Evolutionary conservation across 1,140 invertebrate genomes (phyloP).

Genomic region (Himalopsyche phryganea): DNA sequence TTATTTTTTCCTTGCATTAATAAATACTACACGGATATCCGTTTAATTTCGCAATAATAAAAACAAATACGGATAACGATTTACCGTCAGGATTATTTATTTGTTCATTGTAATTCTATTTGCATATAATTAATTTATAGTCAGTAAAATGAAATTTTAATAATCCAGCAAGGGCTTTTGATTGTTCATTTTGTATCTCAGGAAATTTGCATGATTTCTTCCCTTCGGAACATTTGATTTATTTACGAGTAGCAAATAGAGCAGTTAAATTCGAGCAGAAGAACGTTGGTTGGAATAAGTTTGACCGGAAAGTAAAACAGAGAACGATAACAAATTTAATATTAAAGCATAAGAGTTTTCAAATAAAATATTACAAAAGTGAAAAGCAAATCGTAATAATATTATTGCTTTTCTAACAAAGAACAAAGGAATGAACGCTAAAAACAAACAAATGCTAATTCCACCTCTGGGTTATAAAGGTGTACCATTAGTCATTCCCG

Average conservation of each 20-base stretch:
- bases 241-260: slow-evolving; percentile 24
- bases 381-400: slow-evolving; percentile 10
- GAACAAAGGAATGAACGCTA: slow-evolving; percentile 5
- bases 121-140: neutral
- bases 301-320: slow-evolving; percentile 27
- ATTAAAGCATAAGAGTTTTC: slow-evolving; percentile 18
- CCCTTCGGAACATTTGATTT: slow-evolving; percentile 23
- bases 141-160: neutral
- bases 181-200: slow-evolving; percentile 2
- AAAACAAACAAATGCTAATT: slow-evolving; percentile 1
- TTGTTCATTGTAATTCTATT: neutral
- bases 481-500: too few species aligned
- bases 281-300: slow-evolving; percentile 18
- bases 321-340: slow-evolving; percentile 28
- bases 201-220: slow-evolving; percentile 22
- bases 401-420: slow-evolving; percentile 18
- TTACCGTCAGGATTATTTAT: too few species aligned
- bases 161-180: neutral
- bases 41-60: too few species aligned
- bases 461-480: too few species aligned
- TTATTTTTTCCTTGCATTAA: too few species aligned
- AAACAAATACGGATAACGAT: too few species aligned
- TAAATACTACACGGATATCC: too few species aligned
- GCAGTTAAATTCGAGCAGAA: slow-evolving; percentile 14
- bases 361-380: slow-evolving; percentile 26